Percentiles rank a stretch among this genome's conserved stretches.
Conservation (phyloP, 2,797 vertebrate species). For the Cyprinella venusta region DNA sequence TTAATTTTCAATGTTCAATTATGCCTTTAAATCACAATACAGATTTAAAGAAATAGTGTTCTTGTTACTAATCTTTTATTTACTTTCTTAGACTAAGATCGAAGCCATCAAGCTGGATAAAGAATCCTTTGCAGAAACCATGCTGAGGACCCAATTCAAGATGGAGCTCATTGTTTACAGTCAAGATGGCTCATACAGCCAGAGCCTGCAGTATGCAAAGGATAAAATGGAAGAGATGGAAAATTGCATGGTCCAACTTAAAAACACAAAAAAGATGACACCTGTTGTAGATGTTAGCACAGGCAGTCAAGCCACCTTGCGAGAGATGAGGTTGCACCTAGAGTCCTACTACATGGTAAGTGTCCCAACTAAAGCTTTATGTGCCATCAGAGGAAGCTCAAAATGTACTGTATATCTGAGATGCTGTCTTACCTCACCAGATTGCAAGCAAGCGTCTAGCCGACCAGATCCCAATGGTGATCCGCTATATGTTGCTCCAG, state of each 20-base stretch:
- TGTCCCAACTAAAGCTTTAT: constrained; percentile 10
- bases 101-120: no score
- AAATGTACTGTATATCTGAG: background rate
- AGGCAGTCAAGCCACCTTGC: constrained; percentile 53
- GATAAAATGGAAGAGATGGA: constrained; percentile 35
- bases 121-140: background rate
- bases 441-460: constrained; percentile 78
- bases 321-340: constrained; percentile 78
- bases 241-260: fast-evolving
- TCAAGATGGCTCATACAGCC: constrained; percentile 81
- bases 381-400: background rate
- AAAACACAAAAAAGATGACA: fast-evolving
- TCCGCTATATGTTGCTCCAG: constrained; percentile 81
- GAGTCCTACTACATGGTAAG: constrained; percentile 82
- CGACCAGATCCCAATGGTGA: constrained; percentile 85
- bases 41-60: background rate
- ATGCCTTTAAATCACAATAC: background rate
- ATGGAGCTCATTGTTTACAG: constrained; percentile 88
- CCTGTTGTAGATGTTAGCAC: fast-evolving
- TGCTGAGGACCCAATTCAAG: constrained; percentile 81
- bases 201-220: constrained; percentile 44
- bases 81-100: no score
- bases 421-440: constrained; percentile 65
- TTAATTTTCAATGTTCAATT: background rate
- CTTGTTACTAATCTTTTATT: background rate